Base-by-base conservation (phyloP, 2,888 invertebrate species). In the Meiosimyza decipiens region DNA sequence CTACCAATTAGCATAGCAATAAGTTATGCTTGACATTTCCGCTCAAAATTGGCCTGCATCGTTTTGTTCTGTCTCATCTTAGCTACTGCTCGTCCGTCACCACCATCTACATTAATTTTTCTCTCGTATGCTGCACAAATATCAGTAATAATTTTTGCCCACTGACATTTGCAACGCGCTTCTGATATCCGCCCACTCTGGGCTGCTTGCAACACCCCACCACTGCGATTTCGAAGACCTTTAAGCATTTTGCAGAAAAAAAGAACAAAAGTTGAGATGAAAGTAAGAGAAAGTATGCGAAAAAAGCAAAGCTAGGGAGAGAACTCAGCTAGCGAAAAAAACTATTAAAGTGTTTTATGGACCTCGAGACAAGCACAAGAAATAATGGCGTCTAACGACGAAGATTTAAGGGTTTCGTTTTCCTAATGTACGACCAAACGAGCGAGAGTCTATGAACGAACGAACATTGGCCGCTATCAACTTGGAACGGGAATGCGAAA, bases 291-390 rank as follows among this genome's bases (percentile, higher is more conserved):
- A 40, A 13, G 49, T 18, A 15, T 15, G 51, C 40, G 40, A 60
- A 40, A 40, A 28, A 50, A 50, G 15, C 68, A 52, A 52, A 73
- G 64, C 63, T 64, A 62, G 57, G 33, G 62, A 66, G 62, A 13
- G 72, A 71, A 40, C 40, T 40, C 40, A 40, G 47, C 67, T 47
- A n/a, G 68, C 51, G 74, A 80, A 82, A 80, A n/a, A 83, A 84
- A 85, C 85, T 85, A 85, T 86, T 84, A 85, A 85, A 86, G 86
- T 86, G 86, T 86, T 85, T 85, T 85, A 85, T 86, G 83, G 83
- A 82, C 81, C 80, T 82, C 80, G 79, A 85, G 85, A 85, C 85
- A 85, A 84, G 85, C 80, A 80, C 76, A 79, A 83, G 81, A 83
- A 84, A 84, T 85, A 85, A 85, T 85, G 83, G 84, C 82, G 82